Percentiles rank a stretch among this genome's conserved stretches.
These are phyloP conservation scores for Leptinotarsa haldemani DNA, from an alignment of 2,888 invertebrate genomes.

Conservation along the genomic window DNA sequence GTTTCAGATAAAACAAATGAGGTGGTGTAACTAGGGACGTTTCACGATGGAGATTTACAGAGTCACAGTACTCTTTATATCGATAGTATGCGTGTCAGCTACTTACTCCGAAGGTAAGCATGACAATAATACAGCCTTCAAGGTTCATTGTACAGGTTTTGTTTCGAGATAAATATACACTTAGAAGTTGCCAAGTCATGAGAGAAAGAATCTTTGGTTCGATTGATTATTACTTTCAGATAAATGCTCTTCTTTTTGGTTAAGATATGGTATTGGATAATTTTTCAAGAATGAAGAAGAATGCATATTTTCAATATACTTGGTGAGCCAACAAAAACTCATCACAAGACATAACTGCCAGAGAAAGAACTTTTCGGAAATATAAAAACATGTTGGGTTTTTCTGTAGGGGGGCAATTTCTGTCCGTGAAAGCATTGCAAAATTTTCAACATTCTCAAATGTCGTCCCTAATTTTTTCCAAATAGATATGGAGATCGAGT, in stretches of 20 bases:
- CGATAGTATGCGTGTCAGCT: conserved; percentile 26
- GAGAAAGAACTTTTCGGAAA: too few species aligned
- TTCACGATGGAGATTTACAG: conserved; percentile 17
- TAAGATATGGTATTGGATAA: too few species aligned
- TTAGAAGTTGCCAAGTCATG: not conserved
- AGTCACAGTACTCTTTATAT: conserved; percentile 32
- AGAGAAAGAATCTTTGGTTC: not conserved
- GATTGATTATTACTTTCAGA: not conserved
- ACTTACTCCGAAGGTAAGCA: conserved; percentile 33
- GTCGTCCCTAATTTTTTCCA: too few species aligned
- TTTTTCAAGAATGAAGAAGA: too few species aligned
- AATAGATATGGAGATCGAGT: too few species aligned
- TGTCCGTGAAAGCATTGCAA: too few species aligned
- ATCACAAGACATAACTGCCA: too few species aligned
- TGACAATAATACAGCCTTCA: not conserved
- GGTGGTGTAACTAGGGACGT: conserved; percentile 24
- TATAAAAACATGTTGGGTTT: too few species aligned
- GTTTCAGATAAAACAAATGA: conserved; percentile 41
- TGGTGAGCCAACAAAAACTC: too few species aligned
- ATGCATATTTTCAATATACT: too few species aligned
- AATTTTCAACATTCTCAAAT: too few species aligned
- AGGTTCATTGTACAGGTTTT: not conserved
- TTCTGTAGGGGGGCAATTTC: too few species aligned
- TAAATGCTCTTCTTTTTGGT: not conserved
- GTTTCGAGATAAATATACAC: not conserved